These are phyloP conservation scores for Ammospiza nelsoni DNA, from an alignment of 2,113 vertebrate genomes.

Conservation along the genomic window DNA sequence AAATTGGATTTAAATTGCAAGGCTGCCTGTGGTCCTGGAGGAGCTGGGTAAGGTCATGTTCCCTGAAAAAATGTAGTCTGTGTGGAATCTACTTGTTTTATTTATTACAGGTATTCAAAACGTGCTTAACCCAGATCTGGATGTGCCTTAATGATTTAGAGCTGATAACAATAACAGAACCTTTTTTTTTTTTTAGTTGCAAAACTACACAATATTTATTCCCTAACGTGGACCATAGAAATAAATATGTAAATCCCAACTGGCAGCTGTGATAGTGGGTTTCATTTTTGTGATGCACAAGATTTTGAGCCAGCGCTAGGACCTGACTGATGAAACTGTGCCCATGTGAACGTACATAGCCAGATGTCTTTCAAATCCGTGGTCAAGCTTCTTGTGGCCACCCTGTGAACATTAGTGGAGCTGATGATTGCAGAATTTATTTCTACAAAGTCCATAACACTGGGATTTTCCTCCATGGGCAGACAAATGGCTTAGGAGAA, in stretches of 20 bases:
- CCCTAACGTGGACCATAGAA: neutral
- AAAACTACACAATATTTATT: neutral
- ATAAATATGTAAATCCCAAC: neutral
- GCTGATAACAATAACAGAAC: neutral
- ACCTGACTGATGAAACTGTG: neutral
- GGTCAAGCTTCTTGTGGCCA: neutral
- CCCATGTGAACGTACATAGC: accelerated
- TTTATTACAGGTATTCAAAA: neutral
- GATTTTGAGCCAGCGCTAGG: neutral
- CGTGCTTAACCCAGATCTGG: neutral
- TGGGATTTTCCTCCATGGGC: neutral
- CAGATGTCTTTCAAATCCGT: neutral
- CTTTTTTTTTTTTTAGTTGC: neutral
- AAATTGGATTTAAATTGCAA: neutral
- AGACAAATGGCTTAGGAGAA: neutral
- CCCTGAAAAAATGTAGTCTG: neutral
- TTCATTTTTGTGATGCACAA: neutral
- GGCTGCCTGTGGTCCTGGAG: neutral
- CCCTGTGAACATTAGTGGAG: neutral
- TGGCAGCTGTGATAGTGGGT: neutral
- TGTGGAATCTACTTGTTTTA: neutral
- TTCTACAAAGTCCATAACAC: neutral
- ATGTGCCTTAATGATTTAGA: neutral
- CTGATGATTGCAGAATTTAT: neutral
- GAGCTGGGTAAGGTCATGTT: neutral